Conservation (phyloP, 1,140 invertebrate genomes). For the Chelonus insularis region DNA sequence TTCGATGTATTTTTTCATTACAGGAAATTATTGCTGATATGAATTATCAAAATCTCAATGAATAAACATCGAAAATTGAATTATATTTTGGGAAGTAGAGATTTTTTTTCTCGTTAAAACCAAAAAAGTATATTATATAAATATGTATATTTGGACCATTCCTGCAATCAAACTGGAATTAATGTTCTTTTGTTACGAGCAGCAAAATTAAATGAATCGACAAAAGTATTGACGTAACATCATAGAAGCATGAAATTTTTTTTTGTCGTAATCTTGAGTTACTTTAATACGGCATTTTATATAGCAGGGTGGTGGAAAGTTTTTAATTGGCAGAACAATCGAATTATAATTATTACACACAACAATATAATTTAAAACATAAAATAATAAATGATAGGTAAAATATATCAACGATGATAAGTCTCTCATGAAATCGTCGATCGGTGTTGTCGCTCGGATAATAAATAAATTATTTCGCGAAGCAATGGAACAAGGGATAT, state of each 20-base stretch:
- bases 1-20: conserved; percentile 30
- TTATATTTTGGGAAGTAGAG: conserved; percentile 60
- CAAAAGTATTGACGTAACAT: conserved; percentile 25
- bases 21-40: conserved; percentile 58
- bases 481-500: conserved; percentile 30
- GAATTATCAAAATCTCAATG: conserved; percentile 53
- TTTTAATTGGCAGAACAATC: no score
- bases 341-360: no score
- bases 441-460: no score
- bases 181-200: conserved; percentile 57
- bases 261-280: no score
- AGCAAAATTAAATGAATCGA: conserved; percentile 37
- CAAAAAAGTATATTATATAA: conserved; percentile 61
- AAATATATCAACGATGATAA: no score
- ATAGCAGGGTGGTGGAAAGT: no score
- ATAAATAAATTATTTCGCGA: conserved; percentile 23
- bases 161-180: conserved; percentile 56
- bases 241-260: conserved; percentile 20
- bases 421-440: no score
- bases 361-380: background rate
- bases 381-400: background rate
- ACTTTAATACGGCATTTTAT: no score
- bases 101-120: conserved; percentile 60
- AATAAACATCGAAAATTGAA: conserved; percentile 54
- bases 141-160: conserved; percentile 62